Conservation (phyloP, 2,113 vertebrate genomes). For the Lepisosteus oculatus region DNA sequence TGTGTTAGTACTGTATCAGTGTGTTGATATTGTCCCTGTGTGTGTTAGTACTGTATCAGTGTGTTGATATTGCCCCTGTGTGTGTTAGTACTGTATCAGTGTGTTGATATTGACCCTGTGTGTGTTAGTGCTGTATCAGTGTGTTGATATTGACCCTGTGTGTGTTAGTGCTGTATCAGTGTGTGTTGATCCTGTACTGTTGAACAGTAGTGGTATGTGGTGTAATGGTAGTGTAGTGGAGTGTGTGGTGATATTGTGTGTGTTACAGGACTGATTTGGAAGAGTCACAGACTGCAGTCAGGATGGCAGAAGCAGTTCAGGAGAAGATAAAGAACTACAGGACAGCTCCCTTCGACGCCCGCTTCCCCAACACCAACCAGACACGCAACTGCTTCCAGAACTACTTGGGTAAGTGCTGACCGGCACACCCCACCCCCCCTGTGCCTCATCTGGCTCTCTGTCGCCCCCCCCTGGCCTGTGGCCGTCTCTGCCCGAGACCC, state of each 20-base stretch:
- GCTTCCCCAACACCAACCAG: constrained; percentile 79
- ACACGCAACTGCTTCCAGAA: constrained; percentile 79
- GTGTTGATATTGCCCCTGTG: too few species aligned
- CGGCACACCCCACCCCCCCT: neutral
- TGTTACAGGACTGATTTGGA: neutral
- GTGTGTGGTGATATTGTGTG: neutral
- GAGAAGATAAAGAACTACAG: constrained; percentile 66
- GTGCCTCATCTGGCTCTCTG: neutral
- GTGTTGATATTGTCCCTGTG: too few species aligned
- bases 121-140: too few species aligned
- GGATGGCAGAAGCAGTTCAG: constrained; percentile 59
- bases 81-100: too few species aligned
- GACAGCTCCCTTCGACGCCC: constrained; percentile 76
- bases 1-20: too few species aligned
- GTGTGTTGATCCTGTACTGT: neutral
- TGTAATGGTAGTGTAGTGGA: neutral
- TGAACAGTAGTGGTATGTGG: neutral
- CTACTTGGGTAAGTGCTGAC: constrained; percentile 63
- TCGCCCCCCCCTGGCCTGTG: neutral
- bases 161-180: too few species aligned
- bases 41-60: too few species aligned
- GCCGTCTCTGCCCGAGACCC: constrained; percentile 7
- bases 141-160: too few species aligned
- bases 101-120: too few species aligned
- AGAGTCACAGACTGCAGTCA: constrained; percentile 1